Conservation (phyloP, 2,113 vertebrate genomes). For the Elachura formosa region DNA sequence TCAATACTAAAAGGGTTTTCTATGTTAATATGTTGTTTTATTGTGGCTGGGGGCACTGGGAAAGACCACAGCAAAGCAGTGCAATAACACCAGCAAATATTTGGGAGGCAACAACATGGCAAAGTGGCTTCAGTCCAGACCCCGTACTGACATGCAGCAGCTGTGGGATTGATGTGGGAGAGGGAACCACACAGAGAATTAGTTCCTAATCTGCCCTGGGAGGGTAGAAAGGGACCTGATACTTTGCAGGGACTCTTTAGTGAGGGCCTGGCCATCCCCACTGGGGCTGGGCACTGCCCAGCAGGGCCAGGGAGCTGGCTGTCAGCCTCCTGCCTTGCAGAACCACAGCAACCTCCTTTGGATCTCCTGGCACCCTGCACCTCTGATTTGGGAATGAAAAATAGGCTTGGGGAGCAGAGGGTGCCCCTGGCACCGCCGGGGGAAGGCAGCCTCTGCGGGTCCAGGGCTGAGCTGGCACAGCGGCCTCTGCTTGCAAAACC, state of each 20-base stretch:
- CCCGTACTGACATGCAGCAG: not conserved
- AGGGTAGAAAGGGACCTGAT: fast-evolving
- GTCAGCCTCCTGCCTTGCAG: not conserved
- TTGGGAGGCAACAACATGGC: not conserved
- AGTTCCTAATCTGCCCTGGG: not conserved
- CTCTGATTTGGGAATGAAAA: not conserved
- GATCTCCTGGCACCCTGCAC: not conserved
- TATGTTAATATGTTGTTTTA: not conserved
- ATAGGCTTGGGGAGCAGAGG: not conserved
- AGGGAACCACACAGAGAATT: fast-evolving
- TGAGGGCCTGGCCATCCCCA: fast-evolving
- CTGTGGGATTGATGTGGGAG: not conserved
- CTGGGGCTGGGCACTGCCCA: not conserved
- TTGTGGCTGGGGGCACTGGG: not conserved
- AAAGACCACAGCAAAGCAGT: not conserved
- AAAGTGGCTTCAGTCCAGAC: not conserved
- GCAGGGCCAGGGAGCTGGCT: fast-evolving
- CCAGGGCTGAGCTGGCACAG: not conserved
- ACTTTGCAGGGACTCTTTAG: not conserved
- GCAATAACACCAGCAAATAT: not conserved
- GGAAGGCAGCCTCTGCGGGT: not conserved
- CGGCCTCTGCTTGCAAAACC: not conserved
- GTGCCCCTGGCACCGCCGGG: fast-evolving
- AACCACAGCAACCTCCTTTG: not conserved
- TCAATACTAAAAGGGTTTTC: not conserved